Evolutionary conservation across 2,888 invertebrate genomes (phyloP).

Genomic region (Athalia rosae): DNA sequence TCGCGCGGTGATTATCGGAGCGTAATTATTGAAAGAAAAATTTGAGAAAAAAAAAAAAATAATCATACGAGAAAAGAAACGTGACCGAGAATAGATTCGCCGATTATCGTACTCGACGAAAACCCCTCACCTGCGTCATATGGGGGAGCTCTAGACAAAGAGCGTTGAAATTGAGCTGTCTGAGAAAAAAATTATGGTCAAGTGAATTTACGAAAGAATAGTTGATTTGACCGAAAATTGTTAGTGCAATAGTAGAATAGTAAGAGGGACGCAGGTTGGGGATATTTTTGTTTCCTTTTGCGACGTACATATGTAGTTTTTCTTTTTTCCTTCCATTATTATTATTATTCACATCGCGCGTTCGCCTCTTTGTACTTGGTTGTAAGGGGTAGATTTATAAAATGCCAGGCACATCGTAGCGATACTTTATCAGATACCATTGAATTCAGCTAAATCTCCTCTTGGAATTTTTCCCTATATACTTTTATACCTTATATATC

Average conservation of each 20-base stretch:
- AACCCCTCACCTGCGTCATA: neutral
- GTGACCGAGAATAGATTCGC: conserved; percentile 20
- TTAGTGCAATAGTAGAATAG: conserved; percentile 2
- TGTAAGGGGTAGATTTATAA: conserved; percentile 29
- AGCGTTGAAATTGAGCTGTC: too few relatives aligned
- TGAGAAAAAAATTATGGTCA: too few relatives aligned
- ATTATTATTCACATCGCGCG: conserved; percentile 14
- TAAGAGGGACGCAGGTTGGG: neutral
- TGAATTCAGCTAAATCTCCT: conserved; percentile 22
- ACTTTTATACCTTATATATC: neutral
- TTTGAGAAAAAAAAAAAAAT: neutral
- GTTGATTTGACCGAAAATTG: neutral
- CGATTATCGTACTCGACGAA: too few relatives aligned
- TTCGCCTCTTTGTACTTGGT: neutral
- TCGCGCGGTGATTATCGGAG: conserved; percentile 5
- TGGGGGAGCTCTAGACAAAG: too few relatives aligned
- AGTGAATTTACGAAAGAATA: too few relatives aligned
- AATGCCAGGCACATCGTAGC: conserved; percentile 33
- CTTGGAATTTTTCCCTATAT: neutral
- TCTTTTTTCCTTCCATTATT: neutral
- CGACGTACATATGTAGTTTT: neutral
- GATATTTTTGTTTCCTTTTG: neutral
- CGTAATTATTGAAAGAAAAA: too few relatives aligned
- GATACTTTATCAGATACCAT: conserved; percentile 38
- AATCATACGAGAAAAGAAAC: neutral